Base-by-base conservation (phyloP, 2,888 invertebrate genomes). In the Chymomyza procnemis region DNA sequence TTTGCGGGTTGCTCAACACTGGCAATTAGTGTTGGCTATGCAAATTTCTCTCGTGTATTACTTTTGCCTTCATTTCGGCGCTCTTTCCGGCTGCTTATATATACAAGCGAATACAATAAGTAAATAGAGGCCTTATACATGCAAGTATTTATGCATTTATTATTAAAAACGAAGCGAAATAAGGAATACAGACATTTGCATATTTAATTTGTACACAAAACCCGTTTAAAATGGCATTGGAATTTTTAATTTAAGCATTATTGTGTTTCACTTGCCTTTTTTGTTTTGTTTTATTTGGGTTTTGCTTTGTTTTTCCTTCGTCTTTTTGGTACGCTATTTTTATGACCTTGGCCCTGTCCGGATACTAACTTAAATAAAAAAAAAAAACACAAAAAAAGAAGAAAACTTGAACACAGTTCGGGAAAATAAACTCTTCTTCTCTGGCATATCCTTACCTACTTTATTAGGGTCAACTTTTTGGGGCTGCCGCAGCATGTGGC, bases 151-250 rank as follows among this genome's bases (percentile, higher is more conserved):
- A 69, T 79, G 61, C 78, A 73, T 69, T 82, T 79, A 67, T 69
- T 41, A 73, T 73, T 65, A 67, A 73, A 61, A 41, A 48, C 52
- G 41, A 64, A 64, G 46, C 47, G 57, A 73, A 67, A 34, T 56
- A 64, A 56, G 30, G 16, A 57, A 55, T 41, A 41, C 34, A 41
- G 34, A 41, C 19, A 87, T 85, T 86, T 84, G 88, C 85, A 88
- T 86, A 87, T 72, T 79, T 78, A 73, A 87, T 84, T 86, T 65
- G 65, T 46, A 59, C 70, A 63, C 64, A 63, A n/a, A 70, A 55
- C 65, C 69, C 71, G 62, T 61, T 64, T 54, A 69, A 81, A 82
- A 75, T 69, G 71, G 60, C 69, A 76, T 73, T 75, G 70, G 74
- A 76, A 76, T 83, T 73, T 81, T 74, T 74, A 78, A 74, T 80